Evolutionary conservation across 2,797 vertebrate species (phyloP).

Genomic region (Sebastolobus altivelis): DNA sequence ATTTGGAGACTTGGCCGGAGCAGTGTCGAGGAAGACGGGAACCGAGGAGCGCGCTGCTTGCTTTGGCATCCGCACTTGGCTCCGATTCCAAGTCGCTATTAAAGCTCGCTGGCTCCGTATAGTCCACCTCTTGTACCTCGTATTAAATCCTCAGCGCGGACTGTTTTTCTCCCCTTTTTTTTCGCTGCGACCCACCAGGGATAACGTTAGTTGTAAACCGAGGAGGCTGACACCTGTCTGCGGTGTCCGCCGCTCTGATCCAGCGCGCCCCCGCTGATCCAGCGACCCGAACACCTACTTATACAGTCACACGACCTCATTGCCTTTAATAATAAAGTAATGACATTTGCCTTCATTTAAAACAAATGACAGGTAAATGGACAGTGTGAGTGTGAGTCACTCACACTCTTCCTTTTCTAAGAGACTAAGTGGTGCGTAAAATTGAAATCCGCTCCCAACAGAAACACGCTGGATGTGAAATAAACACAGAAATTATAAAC

Average conservation of each 20-base stretch:
- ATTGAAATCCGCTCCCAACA: slow-evolving; percentile 18
- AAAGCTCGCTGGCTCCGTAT: slow-evolving; percentile 56
- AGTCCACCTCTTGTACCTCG: slow-evolving; percentile 54
- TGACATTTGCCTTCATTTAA: slow-evolving; percentile 42
- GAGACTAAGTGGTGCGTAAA: slow-evolving; percentile 60
- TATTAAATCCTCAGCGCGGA: slow-evolving; percentile 49
- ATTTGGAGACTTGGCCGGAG: slow-evolving; percentile 58
- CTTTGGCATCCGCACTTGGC: slow-evolving; percentile 68
- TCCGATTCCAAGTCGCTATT: slow-evolving; percentile 53
- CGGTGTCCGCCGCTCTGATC: slow-evolving; percentile 31
- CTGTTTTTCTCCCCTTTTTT: slow-evolving; percentile 36
- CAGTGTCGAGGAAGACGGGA: slow-evolving; percentile 49
- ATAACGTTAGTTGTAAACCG: slow-evolving; percentile 43
- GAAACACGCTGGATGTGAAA: slow-evolving; percentile 6
- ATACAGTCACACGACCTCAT: neutral
- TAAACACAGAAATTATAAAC: slow-evolving; percentile 42
- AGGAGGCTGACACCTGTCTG: slow-evolving; percentile 75
- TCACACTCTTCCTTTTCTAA: neutral
- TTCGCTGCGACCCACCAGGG: slow-evolving; percentile 18
- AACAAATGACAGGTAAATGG: slow-evolving; percentile 35
- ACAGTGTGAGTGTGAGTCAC: slow-evolving; percentile 16
- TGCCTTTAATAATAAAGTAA: slow-evolving; percentile 36
- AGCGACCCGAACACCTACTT: slow-evolving; percentile 33
- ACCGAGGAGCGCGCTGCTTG: slow-evolving; percentile 68
- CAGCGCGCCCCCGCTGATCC: slow-evolving; percentile 40